phyloP scores from a whole-genome alignment of 2,888 invertebrate genomes.

The Epinotia brunnichana region DNA sequence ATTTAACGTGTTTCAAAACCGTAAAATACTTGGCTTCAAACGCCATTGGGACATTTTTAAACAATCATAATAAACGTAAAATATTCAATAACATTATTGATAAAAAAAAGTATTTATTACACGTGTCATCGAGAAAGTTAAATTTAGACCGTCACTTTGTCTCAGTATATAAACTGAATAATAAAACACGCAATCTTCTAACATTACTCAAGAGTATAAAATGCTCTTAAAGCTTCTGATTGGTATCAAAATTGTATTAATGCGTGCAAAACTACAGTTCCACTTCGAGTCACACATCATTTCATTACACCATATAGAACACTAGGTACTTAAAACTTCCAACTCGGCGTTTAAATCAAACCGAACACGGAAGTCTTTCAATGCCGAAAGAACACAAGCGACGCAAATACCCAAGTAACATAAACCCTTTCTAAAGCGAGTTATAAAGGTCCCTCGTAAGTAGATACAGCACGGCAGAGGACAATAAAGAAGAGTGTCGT shows the following conservation, averaged over 20 bases:
- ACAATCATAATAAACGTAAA: no score
- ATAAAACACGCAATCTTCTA: no score
- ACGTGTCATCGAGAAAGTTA: no score
- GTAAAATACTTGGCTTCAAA: no score
- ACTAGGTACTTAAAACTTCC: constrained; percentile 22
- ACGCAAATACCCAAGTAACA: not conserved
- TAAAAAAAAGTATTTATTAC: no score
- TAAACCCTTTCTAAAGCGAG: not conserved
- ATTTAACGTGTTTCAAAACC: no score
- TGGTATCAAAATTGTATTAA: not conserved
- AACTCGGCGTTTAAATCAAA: constrained; percentile 33
- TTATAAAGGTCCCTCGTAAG: constrained; percentile 19
- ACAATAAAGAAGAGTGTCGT: constrained; percentile 53
- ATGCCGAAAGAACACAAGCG: not conserved
- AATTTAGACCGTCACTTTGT: no score
- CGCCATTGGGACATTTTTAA: no score
- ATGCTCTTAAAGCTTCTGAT: not conserved
- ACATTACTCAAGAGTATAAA: not conserved
- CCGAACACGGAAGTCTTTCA: not conserved
- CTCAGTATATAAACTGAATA: no score
- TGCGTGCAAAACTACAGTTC: constrained; percentile 6
- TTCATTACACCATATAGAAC: constrained; percentile 15
- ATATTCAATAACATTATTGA: no score
- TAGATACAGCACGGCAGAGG: constrained; percentile 43
- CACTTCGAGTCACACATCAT: constrained; percentile 6